phyloP scores from a whole-genome alignment of 2,888 invertebrate genomes.

The Heterodera filipjevi region DNA sequence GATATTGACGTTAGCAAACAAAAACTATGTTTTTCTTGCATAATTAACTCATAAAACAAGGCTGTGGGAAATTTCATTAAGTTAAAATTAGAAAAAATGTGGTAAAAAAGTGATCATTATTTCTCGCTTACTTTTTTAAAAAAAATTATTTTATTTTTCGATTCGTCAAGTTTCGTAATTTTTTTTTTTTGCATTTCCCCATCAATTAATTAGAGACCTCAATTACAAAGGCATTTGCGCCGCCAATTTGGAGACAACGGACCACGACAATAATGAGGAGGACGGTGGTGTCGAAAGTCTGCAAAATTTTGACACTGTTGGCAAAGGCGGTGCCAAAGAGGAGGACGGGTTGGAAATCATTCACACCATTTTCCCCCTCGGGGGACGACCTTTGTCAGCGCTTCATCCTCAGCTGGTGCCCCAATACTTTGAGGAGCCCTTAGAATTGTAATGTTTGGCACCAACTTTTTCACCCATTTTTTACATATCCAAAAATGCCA shows the following conservation, averaged over 20 bases:
- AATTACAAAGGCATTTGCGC: neutral
- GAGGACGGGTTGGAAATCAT: conserved; percentile 39
- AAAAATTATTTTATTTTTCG: too few species aligned
- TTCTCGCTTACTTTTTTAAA: too few species aligned
- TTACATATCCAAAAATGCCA: neutral
- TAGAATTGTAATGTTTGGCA: conserved; percentile 38
- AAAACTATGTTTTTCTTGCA: too few species aligned
- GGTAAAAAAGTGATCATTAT: too few species aligned
- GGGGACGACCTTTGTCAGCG: conserved; percentile 56
- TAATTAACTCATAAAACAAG: too few species aligned
- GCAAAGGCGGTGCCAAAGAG: conserved; percentile 5
- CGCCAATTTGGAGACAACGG: neutral
- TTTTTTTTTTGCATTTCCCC: too few species aligned
- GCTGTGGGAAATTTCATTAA: too few species aligned
- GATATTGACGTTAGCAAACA: too few species aligned
- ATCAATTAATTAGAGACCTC: too few species aligned
- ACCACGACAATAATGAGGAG: neutral
- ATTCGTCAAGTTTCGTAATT: too few species aligned
- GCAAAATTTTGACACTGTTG: neutral
- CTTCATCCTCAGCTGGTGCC: conserved; percentile 51
- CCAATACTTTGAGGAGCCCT: conserved; percentile 51
- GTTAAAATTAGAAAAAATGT: too few species aligned
- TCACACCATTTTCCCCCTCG: conserved; percentile 47
- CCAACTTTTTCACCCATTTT: neutral
- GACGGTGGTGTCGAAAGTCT: neutral